phyloP scores from a whole-genome alignment of 2,797 vertebrate genomes.

The Bradypodion pumilum region DNA sequence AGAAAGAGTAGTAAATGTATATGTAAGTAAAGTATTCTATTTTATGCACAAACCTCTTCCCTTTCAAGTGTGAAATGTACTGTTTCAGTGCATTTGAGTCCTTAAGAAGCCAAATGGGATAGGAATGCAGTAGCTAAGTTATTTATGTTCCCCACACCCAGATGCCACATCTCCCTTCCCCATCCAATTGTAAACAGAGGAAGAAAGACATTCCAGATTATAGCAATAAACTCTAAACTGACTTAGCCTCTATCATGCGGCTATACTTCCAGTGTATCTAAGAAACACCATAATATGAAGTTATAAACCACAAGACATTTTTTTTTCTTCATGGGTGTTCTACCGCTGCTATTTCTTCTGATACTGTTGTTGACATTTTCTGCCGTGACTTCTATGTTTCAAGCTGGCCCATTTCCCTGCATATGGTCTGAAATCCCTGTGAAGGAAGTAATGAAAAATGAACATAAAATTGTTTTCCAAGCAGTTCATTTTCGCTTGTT shows the following conservation, averaged over 20 bases:
- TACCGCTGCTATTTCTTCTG: conserved; percentile 16
- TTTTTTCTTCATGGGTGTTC: neutral
- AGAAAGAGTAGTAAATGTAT: too few relatives aligned
- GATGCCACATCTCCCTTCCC: neutral
- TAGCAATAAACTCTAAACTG: conserved; percentile 24
- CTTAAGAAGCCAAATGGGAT: neutral
- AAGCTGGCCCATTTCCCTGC: neutral
- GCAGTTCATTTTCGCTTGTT: neutral
- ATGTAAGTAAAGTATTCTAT: neutral
- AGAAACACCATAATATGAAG: conserved; percentile 25
- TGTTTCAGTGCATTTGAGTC: neutral
- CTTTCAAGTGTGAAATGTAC: neutral
- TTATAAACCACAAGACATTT: conserved; percentile 1
- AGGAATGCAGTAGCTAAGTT: neutral
- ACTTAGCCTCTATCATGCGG: neutral
- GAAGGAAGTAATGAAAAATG: neutral
- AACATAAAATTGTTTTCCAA: neutral
- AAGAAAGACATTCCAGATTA: conserved; percentile 10
- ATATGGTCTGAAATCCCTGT: neutral
- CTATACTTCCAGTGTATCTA: conserved; percentile 10
- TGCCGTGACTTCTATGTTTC: neutral
- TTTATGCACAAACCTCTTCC: neutral
- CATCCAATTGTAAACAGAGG: conserved; percentile 14
- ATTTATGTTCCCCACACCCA: neutral
- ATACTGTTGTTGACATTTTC: conserved; percentile 13